phyloP scores from a whole-genome alignment of 1,140 invertebrate species.

The Meloidogyne hapla region DNA sequence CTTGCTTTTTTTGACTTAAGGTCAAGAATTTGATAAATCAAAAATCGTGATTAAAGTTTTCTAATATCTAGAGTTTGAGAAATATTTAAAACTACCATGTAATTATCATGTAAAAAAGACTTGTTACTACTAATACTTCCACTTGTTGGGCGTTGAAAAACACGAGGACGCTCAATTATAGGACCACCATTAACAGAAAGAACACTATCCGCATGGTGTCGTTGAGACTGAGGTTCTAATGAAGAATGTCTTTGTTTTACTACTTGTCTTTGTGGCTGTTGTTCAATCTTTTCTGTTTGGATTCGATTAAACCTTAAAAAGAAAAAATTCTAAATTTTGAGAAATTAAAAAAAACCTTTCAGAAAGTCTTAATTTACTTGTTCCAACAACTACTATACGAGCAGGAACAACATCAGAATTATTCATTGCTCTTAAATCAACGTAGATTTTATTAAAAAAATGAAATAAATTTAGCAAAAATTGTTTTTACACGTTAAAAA shows the following conservation, averaged over 20 bases:
- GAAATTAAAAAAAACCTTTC: constrained; percentile 11
- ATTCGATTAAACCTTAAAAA: constrained; percentile 64
- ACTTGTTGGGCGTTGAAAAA: constrained; percentile 2
- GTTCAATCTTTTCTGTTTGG: too few relatives aligned
- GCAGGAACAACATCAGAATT: constrained; percentile 21
- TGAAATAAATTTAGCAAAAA: not conserved
- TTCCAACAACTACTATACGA: constrained; percentile 23
- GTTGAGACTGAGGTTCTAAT: not conserved
- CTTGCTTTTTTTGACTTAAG: too few relatives aligned
- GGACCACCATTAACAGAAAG: not conserved
- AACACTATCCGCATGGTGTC: constrained; percentile 11
- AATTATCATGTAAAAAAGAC: constrained; percentile 21
- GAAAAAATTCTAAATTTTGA: not conserved
- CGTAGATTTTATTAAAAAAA: not conserved
- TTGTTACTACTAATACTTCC: not conserved
- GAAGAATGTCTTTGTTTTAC: constrained; percentile 3
- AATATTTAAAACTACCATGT: constrained; percentile 2
- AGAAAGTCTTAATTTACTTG: constrained; percentile 24
- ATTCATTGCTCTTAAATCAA: not conserved
- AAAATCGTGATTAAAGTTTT: too few relatives aligned
- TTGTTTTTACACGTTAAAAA: too few relatives aligned
- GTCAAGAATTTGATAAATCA: too few relatives aligned
- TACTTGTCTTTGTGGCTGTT: too few relatives aligned
- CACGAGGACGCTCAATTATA: constrained; percentile 11
- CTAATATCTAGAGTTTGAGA: too few relatives aligned